Evolutionary conservation across 2,888 invertebrate species (phyloP).

Genomic region (Gymnoscelis rufifasciata): DNA sequence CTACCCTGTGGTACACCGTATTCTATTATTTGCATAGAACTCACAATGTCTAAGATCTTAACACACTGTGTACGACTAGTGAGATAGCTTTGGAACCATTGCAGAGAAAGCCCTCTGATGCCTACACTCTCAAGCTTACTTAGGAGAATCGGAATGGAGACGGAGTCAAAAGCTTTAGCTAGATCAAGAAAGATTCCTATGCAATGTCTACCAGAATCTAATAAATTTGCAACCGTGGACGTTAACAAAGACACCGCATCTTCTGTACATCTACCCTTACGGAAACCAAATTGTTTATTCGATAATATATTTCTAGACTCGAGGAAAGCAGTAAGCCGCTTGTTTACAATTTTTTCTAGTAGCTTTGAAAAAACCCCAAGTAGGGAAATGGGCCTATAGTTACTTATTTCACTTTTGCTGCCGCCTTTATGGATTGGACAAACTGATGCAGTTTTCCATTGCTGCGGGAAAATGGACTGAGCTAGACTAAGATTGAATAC

Average conservation of each 20-base stretch:
- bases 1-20: not conserved
- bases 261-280: not conserved
- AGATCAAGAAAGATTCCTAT: not conserved
- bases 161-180: not conserved
- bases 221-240: not conserved
- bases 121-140: not conserved
- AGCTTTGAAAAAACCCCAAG: not conserved
- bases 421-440: slow-evolving; percentile 1
- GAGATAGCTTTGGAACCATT: not conserved
- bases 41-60: not conserved
- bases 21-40: not conserved
- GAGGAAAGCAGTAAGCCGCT: not conserved
- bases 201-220: not conserved
- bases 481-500: not conserved
- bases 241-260: not conserved
- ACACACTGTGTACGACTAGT: not conserved
- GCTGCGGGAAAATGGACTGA: too few relatives aligned
- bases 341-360: not conserved
- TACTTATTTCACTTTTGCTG: not conserved
- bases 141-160: not conserved
- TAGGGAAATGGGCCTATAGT: not conserved
- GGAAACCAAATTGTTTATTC: not conserved
- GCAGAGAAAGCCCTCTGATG: not conserved
- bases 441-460: not conserved
- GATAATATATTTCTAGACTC: not conserved